phyloP scores from a whole-genome alignment of 2,888 invertebrate genomes.

The Anthrax anthrax region DNA sequence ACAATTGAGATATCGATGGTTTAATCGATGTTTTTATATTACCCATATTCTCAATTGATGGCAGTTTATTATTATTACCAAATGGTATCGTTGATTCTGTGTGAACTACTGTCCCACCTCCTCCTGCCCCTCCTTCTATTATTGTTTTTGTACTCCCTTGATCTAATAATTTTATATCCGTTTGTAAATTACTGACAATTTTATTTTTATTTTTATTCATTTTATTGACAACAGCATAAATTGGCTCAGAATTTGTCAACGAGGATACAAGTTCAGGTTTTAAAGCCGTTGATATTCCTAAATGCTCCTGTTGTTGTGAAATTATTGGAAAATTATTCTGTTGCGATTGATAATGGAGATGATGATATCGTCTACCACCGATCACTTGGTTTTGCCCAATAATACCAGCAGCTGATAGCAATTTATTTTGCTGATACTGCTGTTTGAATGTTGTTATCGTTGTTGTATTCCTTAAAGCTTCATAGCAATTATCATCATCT shows the following conservation, averaged over 20 bases:
- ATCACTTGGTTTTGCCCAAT: not conserved
- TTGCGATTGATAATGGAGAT: no score
- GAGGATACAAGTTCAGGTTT: constrained; percentile 8
- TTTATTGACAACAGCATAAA: constrained; percentile 35
- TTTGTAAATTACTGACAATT: constrained; percentile 11
- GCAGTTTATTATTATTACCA: not conserved
- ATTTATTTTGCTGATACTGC: not conserved
- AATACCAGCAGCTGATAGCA: no score
- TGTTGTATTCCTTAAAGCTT: constrained; percentile 15
- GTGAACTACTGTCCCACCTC: no score
- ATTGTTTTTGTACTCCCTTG: not conserved
- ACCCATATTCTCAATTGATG: constrained; percentile 15
- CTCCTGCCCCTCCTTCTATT: no score
- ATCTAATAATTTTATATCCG: no score
- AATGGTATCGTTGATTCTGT: not conserved
- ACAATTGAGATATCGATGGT: not conserved
- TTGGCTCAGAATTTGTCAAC: constrained; percentile 17
- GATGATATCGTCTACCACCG: not conserved
- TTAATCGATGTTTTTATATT: constrained; percentile 14
- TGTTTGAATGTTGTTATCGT: constrained; percentile 4
- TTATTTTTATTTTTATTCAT: constrained; percentile 34
- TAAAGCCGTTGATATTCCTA: not conserved
- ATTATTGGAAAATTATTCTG: constrained; percentile 29
- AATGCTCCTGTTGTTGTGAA: constrained; percentile 6
- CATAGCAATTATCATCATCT: constrained; percentile 13